Evolutionary conservation across 2,797 vertebrate genomes (phyloP), one percentile per base, ranked within the genome.

Genomic region (Triplophysa yarkandensis): DNA sequence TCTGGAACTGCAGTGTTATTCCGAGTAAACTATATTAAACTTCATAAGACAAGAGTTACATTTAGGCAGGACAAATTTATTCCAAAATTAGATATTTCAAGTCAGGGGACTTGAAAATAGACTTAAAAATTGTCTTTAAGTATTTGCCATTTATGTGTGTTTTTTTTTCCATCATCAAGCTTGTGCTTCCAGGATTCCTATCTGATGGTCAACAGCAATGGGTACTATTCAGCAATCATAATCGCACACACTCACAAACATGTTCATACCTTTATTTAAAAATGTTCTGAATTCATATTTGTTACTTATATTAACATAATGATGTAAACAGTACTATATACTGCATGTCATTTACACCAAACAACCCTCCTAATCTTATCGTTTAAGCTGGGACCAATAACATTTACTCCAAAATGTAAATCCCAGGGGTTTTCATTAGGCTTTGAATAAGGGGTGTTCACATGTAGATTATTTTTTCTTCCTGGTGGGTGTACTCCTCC

Each of bases 131-230:
- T n/a, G n/a, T n/a, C n/a, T n/a, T n/a, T n/a, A n/a, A n/a, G n/a
- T n/a, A n/a, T n/a, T n/a, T n/a, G n/a, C n/a, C n/a, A n/a, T 75
- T 41, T 67, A n/a, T 74, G 19, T 73, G 34, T 76, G 52, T 2
- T n/a, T 3, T 60, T 61, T 50, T 68, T 19, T 21, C 4, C 9
- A 6, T 71, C 68, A 60, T 78, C 27, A 71, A 83, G 78, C 73
- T 76, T 89, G 50, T 91, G 82, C 80, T 87, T 68, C 90, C 94
- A 21, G 92, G 90, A 85, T 89, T 95, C 89, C 84, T 95, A 86
- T 86, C 86, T 61, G 94, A 97, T 86, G 92, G 90, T 81, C 92
- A 95, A 81, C 91, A 95, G 83, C 90, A 89, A 92, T 93, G 90
- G 96, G 95, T 97, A 95, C 81, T 81, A 76, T 36, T 48, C 61